These are phyloP conservation scores for Portevinia maculata DNA, from an alignment of 2,888 invertebrate species.

Conservation along the genomic window DNA sequence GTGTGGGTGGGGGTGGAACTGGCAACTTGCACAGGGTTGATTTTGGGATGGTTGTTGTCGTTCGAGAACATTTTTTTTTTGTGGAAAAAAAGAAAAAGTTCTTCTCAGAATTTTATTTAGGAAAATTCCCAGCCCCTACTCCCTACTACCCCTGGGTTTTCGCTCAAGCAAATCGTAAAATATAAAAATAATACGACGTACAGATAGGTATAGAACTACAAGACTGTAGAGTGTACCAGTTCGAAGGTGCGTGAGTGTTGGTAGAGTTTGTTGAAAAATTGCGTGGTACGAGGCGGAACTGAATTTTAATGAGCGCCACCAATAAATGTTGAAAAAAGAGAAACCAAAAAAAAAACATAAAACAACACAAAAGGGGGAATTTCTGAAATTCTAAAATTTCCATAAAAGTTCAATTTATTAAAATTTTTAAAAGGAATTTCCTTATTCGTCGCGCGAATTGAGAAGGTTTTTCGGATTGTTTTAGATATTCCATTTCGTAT, in stretches of 20 bases:
- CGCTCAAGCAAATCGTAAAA: constrained; percentile 67
- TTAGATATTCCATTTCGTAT: not conserved
- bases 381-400: constrained; percentile 19
- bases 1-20: constrained; percentile 7
- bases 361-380: constrained; percentile 3
- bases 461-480: not conserved
- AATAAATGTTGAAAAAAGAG: no score
- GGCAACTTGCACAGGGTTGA: constrained; percentile 63
- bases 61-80: constrained; percentile 62
- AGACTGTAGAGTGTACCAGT: constrained; percentile 36
- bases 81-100: constrained; percentile 38
- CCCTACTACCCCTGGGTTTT: constrained; percentile 43
- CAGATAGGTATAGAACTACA: constrained; percentile 8
- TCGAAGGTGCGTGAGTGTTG: constrained; percentile 53
- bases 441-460: not conserved
- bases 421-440: constrained; percentile 29
- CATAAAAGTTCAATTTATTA: constrained; percentile 31
- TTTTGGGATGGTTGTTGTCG: constrained; percentile 47
- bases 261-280: constrained; percentile 42
- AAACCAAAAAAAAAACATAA: not conserved
- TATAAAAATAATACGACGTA: constrained; percentile 64
- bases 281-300: constrained; percentile 47
- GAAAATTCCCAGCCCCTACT: constrained; percentile 4
- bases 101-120: constrained; percentile 57
- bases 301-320: constrained; percentile 53